These are phyloP conservation scores for Heteronetta atricapilla DNA, from an alignment of 2,113 vertebrate species.

Conservation along the genomic window DNA sequence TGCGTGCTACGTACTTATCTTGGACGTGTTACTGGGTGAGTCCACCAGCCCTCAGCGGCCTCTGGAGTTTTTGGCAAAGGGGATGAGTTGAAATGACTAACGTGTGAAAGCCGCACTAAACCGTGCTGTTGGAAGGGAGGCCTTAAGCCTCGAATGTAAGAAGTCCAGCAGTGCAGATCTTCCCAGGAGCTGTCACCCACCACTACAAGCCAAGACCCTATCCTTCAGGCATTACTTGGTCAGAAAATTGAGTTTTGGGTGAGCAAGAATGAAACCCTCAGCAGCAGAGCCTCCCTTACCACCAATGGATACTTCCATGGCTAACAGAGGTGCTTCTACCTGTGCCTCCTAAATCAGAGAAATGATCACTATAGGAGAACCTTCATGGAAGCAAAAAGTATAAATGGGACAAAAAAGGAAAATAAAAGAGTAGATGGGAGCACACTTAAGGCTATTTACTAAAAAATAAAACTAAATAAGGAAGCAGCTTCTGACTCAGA, in stretches of 20 bases:
- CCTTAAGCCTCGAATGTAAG: background rate
- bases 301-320: fast-evolving
- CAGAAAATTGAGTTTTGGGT: background rate
- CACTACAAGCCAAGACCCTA: background rate
- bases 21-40: background rate
- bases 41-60: background rate
- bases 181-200: background rate
- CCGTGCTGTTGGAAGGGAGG: background rate
- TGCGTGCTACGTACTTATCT: background rate
- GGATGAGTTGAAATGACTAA: background rate
- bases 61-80: background rate
- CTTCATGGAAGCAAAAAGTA: background rate
- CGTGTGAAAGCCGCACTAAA: background rate
- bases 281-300: background rate
- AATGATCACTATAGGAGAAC: background rate
- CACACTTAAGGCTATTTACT: background rate
- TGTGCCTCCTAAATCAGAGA: background rate
- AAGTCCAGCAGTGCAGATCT: background rate
- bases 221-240: background rate
- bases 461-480: background rate
- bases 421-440: background rate
- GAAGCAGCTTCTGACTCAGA: background rate
- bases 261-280: background rate
- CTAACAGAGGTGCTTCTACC: background rate
- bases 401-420: background rate